A percentile compares a stretch with the other conserved stretches of the same genome.
These are phyloP conservation scores for Anastrepha obliqua DNA, from an alignment of 1,140 invertebrate genomes.

Conservation along the genomic window DNA sequence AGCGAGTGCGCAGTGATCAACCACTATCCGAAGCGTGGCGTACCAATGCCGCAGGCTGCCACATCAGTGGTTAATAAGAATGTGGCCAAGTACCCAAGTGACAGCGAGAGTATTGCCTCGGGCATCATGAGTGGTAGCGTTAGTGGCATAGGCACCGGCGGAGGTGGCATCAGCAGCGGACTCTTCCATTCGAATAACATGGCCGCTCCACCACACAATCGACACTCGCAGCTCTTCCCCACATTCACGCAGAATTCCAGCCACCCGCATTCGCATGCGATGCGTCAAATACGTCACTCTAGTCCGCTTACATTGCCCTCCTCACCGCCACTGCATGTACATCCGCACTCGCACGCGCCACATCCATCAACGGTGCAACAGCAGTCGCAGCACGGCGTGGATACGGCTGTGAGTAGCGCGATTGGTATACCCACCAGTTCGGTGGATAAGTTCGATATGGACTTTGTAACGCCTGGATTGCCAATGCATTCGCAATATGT, in stretches of 20 bases:
- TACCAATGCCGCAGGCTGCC: constrained; percentile 63
- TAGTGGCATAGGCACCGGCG: constrained; percentile 53
- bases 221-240: constrained; percentile 70
- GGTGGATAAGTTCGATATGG: constrained; percentile 64
- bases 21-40: constrained; percentile 64
- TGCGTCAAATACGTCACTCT: constrained; percentile 73
- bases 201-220: constrained; percentile 61
- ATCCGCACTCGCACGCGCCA: constrained; percentile 58
- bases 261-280: constrained; percentile 60
- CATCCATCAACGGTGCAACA: constrained; percentile 54
- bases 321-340: constrained; percentile 63
- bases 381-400: constrained; percentile 7
- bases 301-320: constrained; percentile 78
- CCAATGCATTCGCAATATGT: constrained; percentile 64
- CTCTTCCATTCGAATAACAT: constrained; percentile 56
- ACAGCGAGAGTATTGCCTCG: constrained; percentile 78
- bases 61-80: constrained; percentile 76
- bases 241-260: constrained; percentile 62
- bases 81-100: constrained; percentile 78
- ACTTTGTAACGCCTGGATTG: constrained; percentile 61
- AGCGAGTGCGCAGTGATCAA: constrained; percentile 63
- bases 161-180: constrained; percentile 29
- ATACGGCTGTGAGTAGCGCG: constrained; percentile 57
- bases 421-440: constrained; percentile 66
- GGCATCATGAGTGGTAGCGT: constrained; percentile 67